Conservation (phyloP, 2,888 invertebrate genomes). For the Acrobasis repandana region DNA sequence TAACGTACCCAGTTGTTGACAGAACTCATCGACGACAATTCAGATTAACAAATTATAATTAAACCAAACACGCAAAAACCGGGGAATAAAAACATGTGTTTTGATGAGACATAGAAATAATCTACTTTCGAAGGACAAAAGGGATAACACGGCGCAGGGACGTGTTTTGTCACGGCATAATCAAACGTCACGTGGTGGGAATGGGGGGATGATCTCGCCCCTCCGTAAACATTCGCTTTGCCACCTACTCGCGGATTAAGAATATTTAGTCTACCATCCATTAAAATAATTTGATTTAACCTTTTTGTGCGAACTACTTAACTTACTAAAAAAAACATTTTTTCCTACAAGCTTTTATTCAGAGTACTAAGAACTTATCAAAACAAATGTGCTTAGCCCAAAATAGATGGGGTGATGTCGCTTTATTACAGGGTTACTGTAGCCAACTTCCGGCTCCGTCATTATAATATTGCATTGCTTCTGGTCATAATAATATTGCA, state of each 20-base stretch:
- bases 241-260: conserved; percentile 52
- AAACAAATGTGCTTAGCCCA: too few relatives aligned
- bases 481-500: too few relatives aligned
- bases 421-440: too few relatives aligned
- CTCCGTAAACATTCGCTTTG: conserved; percentile 49
- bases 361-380: too few relatives aligned
- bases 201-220: conserved; percentile 29
- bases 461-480: too few relatives aligned
- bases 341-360: too few relatives aligned
- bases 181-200: conserved; percentile 44
- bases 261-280: conserved; percentile 40
- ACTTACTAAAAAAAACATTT: too few relatives aligned
- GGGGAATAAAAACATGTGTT: conserved; percentile 19
- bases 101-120: conserved; percentile 17
- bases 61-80: conserved; percentile 7
- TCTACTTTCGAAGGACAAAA: conserved; percentile 33
- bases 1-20: too few relatives aligned
- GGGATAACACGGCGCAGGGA: conserved; percentile 44
- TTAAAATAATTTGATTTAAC: conserved; percentile 23
- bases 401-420: too few relatives aligned
- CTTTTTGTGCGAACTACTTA: too few relatives aligned
- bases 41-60: conserved; percentile 16
- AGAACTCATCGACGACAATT: not conserved
- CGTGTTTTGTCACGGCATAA: conserved; percentile 63
- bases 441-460: too few relatives aligned